These are phyloP conservation scores for Aphidius colemani DNA, from an alignment of 2,888 invertebrate genomes.

Conservation along the genomic window DNA sequence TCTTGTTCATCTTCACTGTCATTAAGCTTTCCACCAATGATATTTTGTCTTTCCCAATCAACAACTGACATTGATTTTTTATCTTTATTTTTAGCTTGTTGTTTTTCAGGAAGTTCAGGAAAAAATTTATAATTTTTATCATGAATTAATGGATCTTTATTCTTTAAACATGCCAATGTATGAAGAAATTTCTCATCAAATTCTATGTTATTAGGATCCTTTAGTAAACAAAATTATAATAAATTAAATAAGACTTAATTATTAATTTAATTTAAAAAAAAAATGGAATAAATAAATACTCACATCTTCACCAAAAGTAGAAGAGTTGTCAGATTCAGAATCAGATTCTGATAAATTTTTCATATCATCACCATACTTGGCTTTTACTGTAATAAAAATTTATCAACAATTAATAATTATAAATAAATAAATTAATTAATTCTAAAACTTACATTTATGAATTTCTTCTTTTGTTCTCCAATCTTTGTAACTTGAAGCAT, in stretches of 20 bases:
- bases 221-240: constrained; percentile 28
- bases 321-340: constrained; percentile 60
- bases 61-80: constrained; percentile 70
- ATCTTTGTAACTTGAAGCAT: constrained; percentile 81
- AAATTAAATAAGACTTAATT: too few relatives aligned
- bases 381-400: constrained; percentile 68
- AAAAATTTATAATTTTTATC: constrained; percentile 77
- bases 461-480: constrained; percentile 87
- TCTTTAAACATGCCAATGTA: constrained; percentile 83
- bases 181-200: constrained; percentile 87
- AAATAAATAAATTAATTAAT: background rate
- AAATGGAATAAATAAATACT: constrained; percentile 14
- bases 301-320: constrained; percentile 52
- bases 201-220: constrained; percentile 67
- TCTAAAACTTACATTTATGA: constrained; percentile 71
- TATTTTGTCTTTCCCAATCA: constrained; percentile 79
- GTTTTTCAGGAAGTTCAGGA: constrained; percentile 44
- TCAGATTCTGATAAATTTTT: too few relatives aligned
- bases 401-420: constrained; percentile 19
- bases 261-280: too few relatives aligned
- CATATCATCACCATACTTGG: constrained; percentile 75
- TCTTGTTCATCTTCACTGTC: constrained; percentile 53
- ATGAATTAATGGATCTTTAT: constrained; percentile 88
- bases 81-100: constrained; percentile 49
- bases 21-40: constrained; percentile 66